Percentiles rank a stretch among this genome's conserved stretches.
Evolutionary conservation across 1,140 invertebrate species (phyloP).

Genomic region (Sipha flava): DNA sequence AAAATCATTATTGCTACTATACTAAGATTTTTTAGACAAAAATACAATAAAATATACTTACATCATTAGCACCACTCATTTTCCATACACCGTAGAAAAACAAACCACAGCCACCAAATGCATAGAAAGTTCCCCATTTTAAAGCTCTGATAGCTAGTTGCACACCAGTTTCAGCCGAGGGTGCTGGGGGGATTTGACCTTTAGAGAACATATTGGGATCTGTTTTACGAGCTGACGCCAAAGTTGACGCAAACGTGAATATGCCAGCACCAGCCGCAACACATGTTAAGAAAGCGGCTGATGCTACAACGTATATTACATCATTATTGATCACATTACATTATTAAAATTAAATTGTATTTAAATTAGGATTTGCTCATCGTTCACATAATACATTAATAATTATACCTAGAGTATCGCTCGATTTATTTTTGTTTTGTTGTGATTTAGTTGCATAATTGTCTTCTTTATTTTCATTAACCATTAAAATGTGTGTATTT

Average conservation of each 20-base stretch:
- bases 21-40: no score
- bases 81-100: conserved; percentile 83
- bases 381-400: neutral
- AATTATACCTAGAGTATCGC: neutral
- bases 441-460: neutral
- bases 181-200: conserved; percentile 55
- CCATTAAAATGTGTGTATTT: neutral
- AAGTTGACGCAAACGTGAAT: conserved; percentile 68
- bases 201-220: conserved; percentile 72
- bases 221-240: conserved; percentile 66
- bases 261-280: conserved; percentile 71
- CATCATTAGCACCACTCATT: conserved; percentile 70
- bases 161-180: conserved; percentile 64
- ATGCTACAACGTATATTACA: conserved; percentile 47
- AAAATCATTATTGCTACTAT: no score
- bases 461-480: neutral
- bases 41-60: conserved; percentile 42
- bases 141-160: conserved; percentile 71
- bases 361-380: no score
- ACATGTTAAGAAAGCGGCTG: conserved; percentile 62
- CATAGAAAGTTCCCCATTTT: conserved; percentile 77
- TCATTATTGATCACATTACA: neutral
- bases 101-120: conserved; percentile 68
- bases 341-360: neutral
- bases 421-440: neutral